Percentiles rank a stretch among this genome's conserved stretches.
These are phyloP conservation scores for Eupeodes latifasciatus DNA, from an alignment of 2,888 invertebrate genomes.

Conservation along the genomic window DNA sequence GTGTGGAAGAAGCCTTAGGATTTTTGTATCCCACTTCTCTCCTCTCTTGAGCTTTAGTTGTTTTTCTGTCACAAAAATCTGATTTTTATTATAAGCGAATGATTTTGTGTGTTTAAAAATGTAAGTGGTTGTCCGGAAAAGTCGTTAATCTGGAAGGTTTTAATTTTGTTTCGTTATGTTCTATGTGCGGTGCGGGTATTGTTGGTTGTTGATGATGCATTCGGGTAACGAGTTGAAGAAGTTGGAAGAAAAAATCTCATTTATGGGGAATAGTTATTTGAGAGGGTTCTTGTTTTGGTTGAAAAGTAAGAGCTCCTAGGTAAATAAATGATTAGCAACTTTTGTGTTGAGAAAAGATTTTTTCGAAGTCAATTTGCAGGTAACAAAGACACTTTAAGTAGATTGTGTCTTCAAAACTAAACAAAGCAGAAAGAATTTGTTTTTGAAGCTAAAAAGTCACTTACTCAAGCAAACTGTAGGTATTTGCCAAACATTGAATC, in stretches of 20 bases:
- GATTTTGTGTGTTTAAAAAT: slow-evolving; percentile 27
- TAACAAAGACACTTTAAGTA: background rate
- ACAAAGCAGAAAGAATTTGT: no score
- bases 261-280: background rate
- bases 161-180: slow-evolving; percentile 23
- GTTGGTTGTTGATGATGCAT: slow-evolving; percentile 14
- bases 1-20: slow-evolving; percentile 25
- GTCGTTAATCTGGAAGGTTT: slow-evolving; percentile 50
- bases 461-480: no score
- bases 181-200: background rate
- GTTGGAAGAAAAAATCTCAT: background rate
- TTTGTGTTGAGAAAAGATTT: background rate
- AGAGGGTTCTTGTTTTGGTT: background rate
- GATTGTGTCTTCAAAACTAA: background rate
- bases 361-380: background rate
- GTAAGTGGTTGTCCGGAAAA: slow-evolving; percentile 38
- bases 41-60: background rate
- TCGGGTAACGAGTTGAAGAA: background rate
- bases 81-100: slow-evolving; percentile 40
- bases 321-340: background rate
- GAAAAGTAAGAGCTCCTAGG: background rate
- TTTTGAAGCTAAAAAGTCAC: no score
- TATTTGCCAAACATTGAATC: no score
- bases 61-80: slow-evolving; percentile 21
- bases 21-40: background rate